Percentiles rank a stretch among this genome's conserved stretches.
These are phyloP conservation scores for Cryptoblepharus egeriae DNA, from an alignment of 2,797 vertebrate genomes.

Conservation along the genomic window DNA sequence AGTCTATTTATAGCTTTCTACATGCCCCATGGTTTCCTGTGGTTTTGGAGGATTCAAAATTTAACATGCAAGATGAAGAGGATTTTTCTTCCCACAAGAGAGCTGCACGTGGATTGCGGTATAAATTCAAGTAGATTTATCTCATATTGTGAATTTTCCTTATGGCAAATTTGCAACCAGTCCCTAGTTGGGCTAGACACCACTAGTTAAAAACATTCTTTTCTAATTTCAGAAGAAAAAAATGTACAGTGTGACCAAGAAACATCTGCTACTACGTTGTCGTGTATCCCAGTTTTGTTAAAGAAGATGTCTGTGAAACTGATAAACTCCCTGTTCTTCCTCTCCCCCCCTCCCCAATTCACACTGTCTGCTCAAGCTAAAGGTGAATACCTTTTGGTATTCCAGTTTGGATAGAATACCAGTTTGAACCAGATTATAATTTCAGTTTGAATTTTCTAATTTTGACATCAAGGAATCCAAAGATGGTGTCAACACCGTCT, in stretches of 20 bases:
- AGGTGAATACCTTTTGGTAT: too few species aligned
- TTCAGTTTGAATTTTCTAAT: background rate
- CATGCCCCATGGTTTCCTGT: conserved; percentile 66
- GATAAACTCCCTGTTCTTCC: background rate
- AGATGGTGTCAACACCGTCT: too few species aligned
- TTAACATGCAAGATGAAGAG: conserved; percentile 53
- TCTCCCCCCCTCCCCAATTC: background rate
- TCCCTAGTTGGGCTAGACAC: too few species aligned
- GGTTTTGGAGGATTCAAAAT: conserved; percentile 66
- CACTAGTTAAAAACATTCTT: background rate
- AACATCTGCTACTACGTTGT: background rate
- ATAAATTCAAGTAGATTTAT: background rate
- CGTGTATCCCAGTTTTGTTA: background rate
- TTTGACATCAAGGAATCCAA: too few species aligned
- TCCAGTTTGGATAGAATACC: too few species aligned
- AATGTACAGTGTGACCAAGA: background rate
- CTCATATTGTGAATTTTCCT: background rate
- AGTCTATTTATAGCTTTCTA: conserved; percentile 74
- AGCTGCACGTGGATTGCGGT: background rate
- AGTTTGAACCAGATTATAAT: background rate
- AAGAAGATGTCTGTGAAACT: background rate
- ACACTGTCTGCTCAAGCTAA: background rate
- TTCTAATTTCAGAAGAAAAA: background rate
- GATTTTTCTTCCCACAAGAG: conserved; percentile 43
- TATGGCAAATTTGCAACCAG: background rate